phyloP scores from a whole-genome alignment of 2,888 invertebrate genomes.

The Eucera pruinosa region DNA sequence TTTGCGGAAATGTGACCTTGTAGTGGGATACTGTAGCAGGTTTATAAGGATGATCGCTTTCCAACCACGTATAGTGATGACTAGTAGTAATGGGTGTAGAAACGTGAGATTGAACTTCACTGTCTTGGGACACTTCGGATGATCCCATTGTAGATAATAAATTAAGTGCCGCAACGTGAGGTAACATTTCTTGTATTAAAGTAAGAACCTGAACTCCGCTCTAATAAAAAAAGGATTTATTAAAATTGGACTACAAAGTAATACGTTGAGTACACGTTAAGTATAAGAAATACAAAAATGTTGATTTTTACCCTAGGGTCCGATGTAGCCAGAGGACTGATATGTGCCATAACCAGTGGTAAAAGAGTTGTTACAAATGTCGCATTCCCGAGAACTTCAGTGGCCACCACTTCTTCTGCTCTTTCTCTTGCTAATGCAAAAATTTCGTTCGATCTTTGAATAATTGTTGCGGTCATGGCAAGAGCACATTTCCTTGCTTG shows the following conservation, averaged over 20 bases:
- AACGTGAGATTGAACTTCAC: slow-evolving; percentile 78
- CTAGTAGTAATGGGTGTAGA: slow-evolving; percentile 88
- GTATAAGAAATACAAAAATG: slow-evolving; percentile 8
- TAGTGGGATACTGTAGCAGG: slow-evolving; percentile 94
- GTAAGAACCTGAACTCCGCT: slow-evolving; percentile 94
- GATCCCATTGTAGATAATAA: slow-evolving; percentile 85
- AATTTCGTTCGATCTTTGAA: slow-evolving; percentile 91
- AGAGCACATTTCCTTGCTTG: slow-evolving; percentile 90
- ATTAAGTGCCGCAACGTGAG: slow-evolving; percentile 94
- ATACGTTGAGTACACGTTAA: slow-evolving; percentile 13
- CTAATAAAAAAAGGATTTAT: slow-evolving; percentile 84
- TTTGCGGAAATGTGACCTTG: slow-evolving; percentile 94
- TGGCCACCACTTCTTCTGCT: slow-evolving; percentile 86
- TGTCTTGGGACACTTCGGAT: slow-evolving; percentile 83
- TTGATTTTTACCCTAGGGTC: slow-evolving; percentile 90
- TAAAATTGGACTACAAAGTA: slow-evolving; percentile 3
- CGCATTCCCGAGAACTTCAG: slow-evolving; percentile 87
- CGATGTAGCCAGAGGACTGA: slow-evolving; percentile 91
- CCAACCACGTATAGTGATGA: slow-evolving; percentile 95
- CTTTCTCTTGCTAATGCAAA: slow-evolving; percentile 91
- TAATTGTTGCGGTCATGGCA: slow-evolving; percentile 91
- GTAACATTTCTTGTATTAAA: slow-evolving; percentile 94
- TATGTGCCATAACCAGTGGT: slow-evolving; percentile 93
- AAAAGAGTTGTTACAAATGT: slow-evolving; percentile 90
- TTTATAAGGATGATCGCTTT: slow-evolving; percentile 98